phyloP scores from a whole-genome alignment of 2,888 invertebrate genomes.

The Stenurella melanura region DNA sequence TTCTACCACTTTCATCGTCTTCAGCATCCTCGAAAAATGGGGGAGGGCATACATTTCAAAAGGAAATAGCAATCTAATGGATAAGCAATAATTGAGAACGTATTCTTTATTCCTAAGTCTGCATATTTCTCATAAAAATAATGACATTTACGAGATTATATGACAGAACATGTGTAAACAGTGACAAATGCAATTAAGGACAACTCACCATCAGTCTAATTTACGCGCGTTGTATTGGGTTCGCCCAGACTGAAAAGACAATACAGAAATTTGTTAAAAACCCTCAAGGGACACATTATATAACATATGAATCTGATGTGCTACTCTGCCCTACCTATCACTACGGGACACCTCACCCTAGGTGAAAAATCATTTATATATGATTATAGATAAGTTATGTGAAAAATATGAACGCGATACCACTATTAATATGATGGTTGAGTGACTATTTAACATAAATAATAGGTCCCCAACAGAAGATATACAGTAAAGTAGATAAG shows the following conservation, averaged over 20 bases:
- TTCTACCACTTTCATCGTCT: too few species aligned
- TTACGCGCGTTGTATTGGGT: slow-evolving; percentile 28
- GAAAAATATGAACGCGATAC: slow-evolving; percentile 60
- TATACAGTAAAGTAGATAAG: neutral
- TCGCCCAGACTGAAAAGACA: slow-evolving; percentile 44
- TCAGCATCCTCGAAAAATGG: too few species aligned
- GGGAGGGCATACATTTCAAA: too few species aligned
- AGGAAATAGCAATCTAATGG: too few species aligned
- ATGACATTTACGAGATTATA: too few species aligned
- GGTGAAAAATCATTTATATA: slow-evolving; percentile 65
- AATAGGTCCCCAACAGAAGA: slow-evolving; percentile 27
- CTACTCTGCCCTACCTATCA: slow-evolving; percentile 60
- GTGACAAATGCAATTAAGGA: neutral
- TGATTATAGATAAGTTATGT: slow-evolving; percentile 65
- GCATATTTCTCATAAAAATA: too few species aligned
- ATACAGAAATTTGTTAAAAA: slow-evolving; percentile 64
- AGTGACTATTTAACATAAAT: slow-evolving; percentile 49
- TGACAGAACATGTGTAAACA: neutral
- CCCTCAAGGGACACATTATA: slow-evolving; percentile 60
- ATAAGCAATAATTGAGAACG: too few species aligned
- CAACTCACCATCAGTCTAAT: slow-evolving; percentile 24
- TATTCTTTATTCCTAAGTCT: too few species aligned
- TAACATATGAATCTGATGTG: slow-evolving; percentile 62
- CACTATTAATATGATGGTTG: slow-evolving; percentile 55
- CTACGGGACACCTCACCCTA: slow-evolving; percentile 66